Conservation (phyloP, 2,888 invertebrate genomes). For the Alentia gelatinosa region DNA sequence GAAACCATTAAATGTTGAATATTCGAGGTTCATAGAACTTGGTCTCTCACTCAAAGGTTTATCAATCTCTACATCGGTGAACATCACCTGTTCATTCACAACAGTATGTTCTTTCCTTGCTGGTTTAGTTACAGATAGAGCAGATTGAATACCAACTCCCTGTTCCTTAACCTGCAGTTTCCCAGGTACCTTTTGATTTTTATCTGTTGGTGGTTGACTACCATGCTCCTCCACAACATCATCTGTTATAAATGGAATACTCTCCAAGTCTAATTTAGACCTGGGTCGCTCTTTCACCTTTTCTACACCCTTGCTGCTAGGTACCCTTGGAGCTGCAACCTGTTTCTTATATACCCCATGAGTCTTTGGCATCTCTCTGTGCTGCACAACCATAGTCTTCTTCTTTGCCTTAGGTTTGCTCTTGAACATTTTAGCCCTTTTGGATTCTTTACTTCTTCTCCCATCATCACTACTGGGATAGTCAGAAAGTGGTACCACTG, state of each 20-base stretch:
- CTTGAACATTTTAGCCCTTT: background rate
- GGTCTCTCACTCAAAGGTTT: background rate
- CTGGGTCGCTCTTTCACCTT: background rate
- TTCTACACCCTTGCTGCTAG: background rate
- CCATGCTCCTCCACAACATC: background rate
- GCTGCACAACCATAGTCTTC: background rate
- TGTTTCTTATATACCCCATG: background rate
- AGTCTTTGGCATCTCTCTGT: background rate
- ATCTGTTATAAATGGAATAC: background rate
- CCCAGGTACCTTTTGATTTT: background rate
- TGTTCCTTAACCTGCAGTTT: background rate
- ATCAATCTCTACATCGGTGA: background rate
- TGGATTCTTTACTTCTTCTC: background rate
- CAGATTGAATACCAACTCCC: background rate
- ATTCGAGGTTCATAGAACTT: background rate
- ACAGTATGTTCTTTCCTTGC: background rate
- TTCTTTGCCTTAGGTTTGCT: background rate
- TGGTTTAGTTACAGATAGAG: background rate
- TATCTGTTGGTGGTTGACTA: background rate
- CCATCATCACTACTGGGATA: conserved; percentile 20
- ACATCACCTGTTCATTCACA: background rate
- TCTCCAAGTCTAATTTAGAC: too few relatives aligned
- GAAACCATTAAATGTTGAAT: background rate
- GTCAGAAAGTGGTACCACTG: conserved; percentile 18
- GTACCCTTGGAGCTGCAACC: background rate